Evolutionary conservation across 2,888 invertebrate genomes (phyloP), one percentile per base, ranked within the genome.

Genomic region (Syrista parreyssii): DNA sequence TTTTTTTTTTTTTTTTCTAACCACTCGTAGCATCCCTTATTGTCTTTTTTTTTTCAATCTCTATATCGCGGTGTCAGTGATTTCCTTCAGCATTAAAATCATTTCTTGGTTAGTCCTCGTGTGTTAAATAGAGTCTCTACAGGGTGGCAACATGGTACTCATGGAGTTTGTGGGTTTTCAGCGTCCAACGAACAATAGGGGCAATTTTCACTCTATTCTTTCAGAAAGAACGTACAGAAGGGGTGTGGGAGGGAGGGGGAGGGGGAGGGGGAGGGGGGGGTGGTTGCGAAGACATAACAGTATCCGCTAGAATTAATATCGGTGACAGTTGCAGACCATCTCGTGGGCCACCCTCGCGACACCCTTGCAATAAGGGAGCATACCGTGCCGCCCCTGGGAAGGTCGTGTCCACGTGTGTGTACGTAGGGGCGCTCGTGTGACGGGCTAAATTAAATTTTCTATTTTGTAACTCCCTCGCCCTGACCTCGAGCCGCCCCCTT

Each of bases 391-490:
- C 71, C 33, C 32, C 71, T 81, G 79, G 80, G 75, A 68, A 33
- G 71, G 32, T 35, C 74, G 71, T 55, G 55, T 23, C 55, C 55
- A 55, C 55, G 55, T 55, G 55, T 55, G 55, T 55, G 55, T 55
- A 55, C 55, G 55, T 55, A 55, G 55, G 23, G 68, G 81, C 78
- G 80, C 79, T 79, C 82, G 84, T 82, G 82, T 85, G 86, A 85
- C 84, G 84, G 83, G 85, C 82, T 85, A 87, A 87, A 88, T 87
- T 87, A 86, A 87, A 88, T 89, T 89, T 87, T 86, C 86, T 86
- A 86, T 89, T 88, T 88, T 86, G 84, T 84, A 87, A 86, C 83
- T 82, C 82, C 82, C 79, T 83, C 82, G 80, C 80, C 81, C 83
- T 84, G 86, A 85, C 86, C 86, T 86, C 82, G 82, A 23, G 79